Evolutionary conservation across 2,888 invertebrate genomes (phyloP).

Genomic region (Sturmia bella): DNA sequence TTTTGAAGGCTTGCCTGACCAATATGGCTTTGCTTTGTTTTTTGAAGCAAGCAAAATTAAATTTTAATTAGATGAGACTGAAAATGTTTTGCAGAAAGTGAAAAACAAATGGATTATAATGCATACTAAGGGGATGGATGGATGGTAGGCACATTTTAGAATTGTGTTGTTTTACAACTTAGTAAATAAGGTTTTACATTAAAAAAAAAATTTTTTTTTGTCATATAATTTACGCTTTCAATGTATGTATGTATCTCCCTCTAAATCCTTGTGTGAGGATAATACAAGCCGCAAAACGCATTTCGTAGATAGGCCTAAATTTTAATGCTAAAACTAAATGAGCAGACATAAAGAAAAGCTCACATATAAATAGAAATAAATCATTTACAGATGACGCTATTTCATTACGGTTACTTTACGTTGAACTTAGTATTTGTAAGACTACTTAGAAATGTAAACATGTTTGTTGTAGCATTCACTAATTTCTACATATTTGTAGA

Average conservation of each 20-base stretch:
- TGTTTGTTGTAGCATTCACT: not conserved
- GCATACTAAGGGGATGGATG: too few relatives aligned
- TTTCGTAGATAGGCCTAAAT: not conserved
- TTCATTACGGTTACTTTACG: slow-evolving; percentile 61
- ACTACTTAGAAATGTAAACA: not conserved
- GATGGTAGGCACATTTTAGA: too few relatives aligned
- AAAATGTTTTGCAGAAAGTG: not conserved
- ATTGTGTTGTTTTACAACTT: too few relatives aligned
- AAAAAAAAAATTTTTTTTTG: not conserved
- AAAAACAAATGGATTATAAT: too few relatives aligned
- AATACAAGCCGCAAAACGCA: slow-evolving; percentile 11
- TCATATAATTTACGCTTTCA: not conserved
- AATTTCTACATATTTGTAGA: not conserved
- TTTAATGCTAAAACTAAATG: slow-evolving; percentile 16
- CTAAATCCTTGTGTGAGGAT: not conserved
- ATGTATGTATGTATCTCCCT: slow-evolving; percentile 6
- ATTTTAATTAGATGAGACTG: slow-evolving; percentile 31
- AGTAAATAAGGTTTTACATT: not conserved
- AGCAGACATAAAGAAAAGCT: not conserved
- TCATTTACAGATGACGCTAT: slow-evolving; percentile 71
- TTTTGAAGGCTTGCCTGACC: slow-evolving; percentile 37
- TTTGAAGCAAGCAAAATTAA: slow-evolving; percentile 14
- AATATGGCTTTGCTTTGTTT: slow-evolving; percentile 28
- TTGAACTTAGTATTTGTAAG: slow-evolving; percentile 21
- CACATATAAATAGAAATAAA: slow-evolving; percentile 58